Percentiles rank a stretch among this genome's conserved stretches.
Evolutionary conservation across 2,888 invertebrate genomes (phyloP).

Genomic region (Apotomis turbidana): DNA sequence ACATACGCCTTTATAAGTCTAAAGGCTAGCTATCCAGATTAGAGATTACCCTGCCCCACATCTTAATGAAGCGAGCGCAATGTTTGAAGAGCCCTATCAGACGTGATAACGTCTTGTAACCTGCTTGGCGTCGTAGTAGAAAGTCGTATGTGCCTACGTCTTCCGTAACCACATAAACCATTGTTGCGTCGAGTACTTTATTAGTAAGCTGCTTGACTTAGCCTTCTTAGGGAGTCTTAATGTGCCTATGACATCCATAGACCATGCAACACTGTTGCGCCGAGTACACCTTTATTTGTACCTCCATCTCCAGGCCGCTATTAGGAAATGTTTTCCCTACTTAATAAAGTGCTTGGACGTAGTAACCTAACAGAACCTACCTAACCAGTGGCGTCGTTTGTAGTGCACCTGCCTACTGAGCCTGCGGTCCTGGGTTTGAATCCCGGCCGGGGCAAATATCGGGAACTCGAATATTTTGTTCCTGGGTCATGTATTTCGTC

Average conservation of each 20-base stretch:
- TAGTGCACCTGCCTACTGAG: too few relatives aligned
- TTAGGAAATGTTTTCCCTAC: constrained; percentile 10
- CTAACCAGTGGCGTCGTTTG: too few relatives aligned
- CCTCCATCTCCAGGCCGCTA: not conserved
- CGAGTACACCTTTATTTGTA: too few relatives aligned
- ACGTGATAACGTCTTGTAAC: constrained; percentile 34
- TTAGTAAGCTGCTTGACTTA: constrained; percentile 14
- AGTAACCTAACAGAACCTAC: constrained; percentile 6
- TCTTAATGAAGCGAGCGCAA: constrained; percentile 35
- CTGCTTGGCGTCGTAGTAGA: constrained; percentile 1
- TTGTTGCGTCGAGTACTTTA: not conserved
- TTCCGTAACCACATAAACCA: not conserved
- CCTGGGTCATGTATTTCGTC: too few relatives aligned
- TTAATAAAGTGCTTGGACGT: constrained; percentile 20
- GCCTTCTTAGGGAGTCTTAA: not conserved
- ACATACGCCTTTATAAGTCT: constrained; percentile 6
- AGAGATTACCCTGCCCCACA: constrained; percentile 32
- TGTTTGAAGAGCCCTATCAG: constrained; percentile 29
- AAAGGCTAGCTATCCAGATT: constrained; percentile 9
- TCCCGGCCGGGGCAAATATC: too few relatives aligned
- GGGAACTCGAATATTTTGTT: too few relatives aligned
- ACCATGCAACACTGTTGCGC: too few relatives aligned
- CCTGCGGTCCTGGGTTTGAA: too few relatives aligned
- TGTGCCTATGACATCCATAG: not conserved
- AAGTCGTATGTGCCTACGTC: not conserved